These are phyloP conservation scores for Neostethus bicornis DNA, from an alignment of 2,797 vertebrate species.

Conservation along the genomic window DNA sequence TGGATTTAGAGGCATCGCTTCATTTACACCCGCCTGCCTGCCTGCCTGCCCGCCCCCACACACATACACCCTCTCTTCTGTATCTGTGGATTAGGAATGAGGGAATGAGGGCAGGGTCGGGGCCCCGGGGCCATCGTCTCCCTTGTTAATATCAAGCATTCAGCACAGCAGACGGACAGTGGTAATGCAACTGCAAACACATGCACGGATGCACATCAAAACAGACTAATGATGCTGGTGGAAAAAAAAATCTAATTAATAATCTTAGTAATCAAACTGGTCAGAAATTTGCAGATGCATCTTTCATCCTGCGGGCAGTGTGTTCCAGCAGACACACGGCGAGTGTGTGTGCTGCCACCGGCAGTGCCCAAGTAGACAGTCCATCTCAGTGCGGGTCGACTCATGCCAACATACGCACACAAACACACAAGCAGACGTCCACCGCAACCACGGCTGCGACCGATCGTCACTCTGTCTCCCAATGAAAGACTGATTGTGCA, in stretches of 20 bases:
- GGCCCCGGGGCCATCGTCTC: constrained; percentile 57
- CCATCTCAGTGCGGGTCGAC: constrained; percentile 33
- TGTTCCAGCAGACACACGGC: constrained; percentile 45
- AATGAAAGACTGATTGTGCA: constrained; percentile 73
- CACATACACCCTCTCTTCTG: constrained; percentile 14
- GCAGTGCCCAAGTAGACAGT: constrained; percentile 35
- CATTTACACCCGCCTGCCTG: constrained; percentile 25
- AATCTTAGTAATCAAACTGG: not conserved
- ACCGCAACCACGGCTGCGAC: constrained; percentile 29
- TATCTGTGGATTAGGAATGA: constrained; percentile 58
- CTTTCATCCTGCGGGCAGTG: constrained; percentile 16
- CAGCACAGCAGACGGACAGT: constrained; percentile 61
- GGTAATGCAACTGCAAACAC: constrained; percentile 19
- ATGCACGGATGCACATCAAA: not conserved
- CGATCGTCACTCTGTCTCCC: constrained; percentile 50
- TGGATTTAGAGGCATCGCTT: constrained; percentile 15
- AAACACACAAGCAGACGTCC: constrained; percentile 29
- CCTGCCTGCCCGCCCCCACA: too few species aligned
- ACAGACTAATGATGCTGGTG: not conserved
- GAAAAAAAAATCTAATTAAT: too few species aligned
- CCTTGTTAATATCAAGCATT: constrained; percentile 75
- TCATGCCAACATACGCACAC: constrained; percentile 15
- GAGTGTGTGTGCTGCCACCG: constrained; percentile 1
- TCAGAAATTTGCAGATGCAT: not conserved
- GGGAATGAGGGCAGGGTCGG: constrained; percentile 62